Percentiles rank a stretch among this genome's conserved stretches.
Conservation (phyloP, 2,888 invertebrate genomes). For the Sminthurides aquaticus region DNA sequence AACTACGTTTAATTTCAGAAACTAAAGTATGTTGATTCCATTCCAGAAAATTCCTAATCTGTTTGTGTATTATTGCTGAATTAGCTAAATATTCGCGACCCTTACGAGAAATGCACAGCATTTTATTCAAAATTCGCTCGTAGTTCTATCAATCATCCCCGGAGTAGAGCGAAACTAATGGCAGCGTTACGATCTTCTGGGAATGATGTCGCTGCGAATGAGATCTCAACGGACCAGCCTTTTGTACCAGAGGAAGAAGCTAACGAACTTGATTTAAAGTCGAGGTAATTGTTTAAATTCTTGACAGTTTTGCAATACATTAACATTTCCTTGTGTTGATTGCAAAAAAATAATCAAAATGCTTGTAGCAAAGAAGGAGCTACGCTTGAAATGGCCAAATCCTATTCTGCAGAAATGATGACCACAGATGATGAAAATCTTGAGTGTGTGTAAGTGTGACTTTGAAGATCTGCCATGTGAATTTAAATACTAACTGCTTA, state of each 20-base stretch:
- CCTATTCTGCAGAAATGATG: too few species aligned
- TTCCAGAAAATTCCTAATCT: not conserved
- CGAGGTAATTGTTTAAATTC: too few species aligned
- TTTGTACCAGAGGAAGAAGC: not conserved
- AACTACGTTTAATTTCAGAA: not conserved
- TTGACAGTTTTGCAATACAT: too few species aligned
- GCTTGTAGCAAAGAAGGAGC: too few species aligned
- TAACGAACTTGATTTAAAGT: not conserved
- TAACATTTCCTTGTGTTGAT: too few species aligned
- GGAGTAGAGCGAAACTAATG: constrained; percentile 6
- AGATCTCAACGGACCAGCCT: not conserved
- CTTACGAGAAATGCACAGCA: constrained; percentile 4
- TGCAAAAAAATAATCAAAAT: too few species aligned
- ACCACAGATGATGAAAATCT: not conserved
- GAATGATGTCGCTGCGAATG: constrained; percentile 7
- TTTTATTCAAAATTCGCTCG: constrained; percentile 16
- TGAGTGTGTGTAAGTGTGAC: not conserved
- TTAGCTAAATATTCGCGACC: constrained; percentile 11
- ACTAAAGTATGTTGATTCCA: constrained; percentile 1
- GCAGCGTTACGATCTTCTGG: not conserved
- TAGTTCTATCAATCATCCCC: not conserved
- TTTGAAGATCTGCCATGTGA: too few species aligned
- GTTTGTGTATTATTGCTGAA: too few species aligned
- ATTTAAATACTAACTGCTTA: too few species aligned
- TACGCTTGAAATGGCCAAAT: too few species aligned